Evolutionary conservation across 2,113 vertebrate genomes (phyloP).

Genomic region (Motacilla alba): DNA sequence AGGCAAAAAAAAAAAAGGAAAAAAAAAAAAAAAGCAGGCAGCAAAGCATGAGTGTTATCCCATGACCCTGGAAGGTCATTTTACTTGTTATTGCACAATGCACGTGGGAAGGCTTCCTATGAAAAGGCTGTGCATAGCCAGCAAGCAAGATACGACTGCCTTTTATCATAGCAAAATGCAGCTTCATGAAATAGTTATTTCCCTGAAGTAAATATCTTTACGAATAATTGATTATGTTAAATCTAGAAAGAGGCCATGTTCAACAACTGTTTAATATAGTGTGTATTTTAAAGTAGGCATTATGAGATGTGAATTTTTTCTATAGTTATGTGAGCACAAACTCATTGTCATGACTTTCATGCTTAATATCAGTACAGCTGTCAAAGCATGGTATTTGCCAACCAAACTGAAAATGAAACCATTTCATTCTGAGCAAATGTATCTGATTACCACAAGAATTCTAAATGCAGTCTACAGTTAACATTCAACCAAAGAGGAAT

Average conservation of each 20-base stretch:
- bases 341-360: constrained; percentile 29
- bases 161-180: background rate
- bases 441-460: background rate
- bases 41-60: constrained; percentile 46
- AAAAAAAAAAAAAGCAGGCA: background rate
- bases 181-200: background rate
- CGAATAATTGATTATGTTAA: background rate
- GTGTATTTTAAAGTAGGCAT: background rate
- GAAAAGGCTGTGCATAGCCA: background rate
- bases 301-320: background rate
- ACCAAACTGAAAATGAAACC: constrained; percentile 4
- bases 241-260: background rate
- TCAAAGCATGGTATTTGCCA: constrained; percentile 14
- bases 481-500: background rate
- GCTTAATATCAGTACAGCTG: background rate
- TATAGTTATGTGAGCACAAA: background rate
- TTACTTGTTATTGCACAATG: constrained; percentile 33
- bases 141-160: background rate
- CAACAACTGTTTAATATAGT: background rate
- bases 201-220: background rate
- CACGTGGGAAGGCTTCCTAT: background rate
- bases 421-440: background rate
- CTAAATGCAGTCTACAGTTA: background rate
- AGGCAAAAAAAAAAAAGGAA: background rate
- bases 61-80: constrained; percentile 60